These are phyloP conservation scores for Enteromius unitaeniatus DNA, from an alignment of 2,797 vertebrate species.

Conservation along the genomic window DNA sequence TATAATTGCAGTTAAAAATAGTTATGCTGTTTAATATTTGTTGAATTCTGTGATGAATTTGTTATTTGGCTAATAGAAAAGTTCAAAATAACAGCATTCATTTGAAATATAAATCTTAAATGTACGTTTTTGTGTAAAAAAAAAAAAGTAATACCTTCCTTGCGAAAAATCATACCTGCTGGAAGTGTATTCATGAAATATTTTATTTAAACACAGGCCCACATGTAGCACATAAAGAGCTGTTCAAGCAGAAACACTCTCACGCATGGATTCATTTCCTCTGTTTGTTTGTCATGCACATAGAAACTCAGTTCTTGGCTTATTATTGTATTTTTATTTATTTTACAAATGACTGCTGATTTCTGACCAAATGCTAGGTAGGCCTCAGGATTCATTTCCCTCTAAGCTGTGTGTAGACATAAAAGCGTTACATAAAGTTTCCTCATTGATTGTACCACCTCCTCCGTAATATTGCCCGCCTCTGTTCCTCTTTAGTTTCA, in stretches of 20 bases:
- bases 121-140: not conserved
- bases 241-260: not conserved
- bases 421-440: not conserved
- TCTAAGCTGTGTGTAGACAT: not conserved
- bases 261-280: not conserved
- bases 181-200: not conserved
- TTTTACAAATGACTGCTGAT: not conserved
- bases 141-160: not conserved
- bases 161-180: too few relatives aligned
- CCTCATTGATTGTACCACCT: not conserved
- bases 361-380: not conserved
- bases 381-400: not conserved
- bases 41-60: not conserved
- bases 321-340: not conserved
- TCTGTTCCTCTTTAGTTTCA: slow-evolving; percentile 19
- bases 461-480: not conserved
- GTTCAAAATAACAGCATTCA: not conserved
- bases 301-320: not conserved
- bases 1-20: not conserved
- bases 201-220: not conserved
- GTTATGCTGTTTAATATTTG: not conserved
- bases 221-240: not conserved
- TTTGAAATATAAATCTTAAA: not conserved
- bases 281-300: not conserved
- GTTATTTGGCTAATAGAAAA: not conserved